phyloP scores from a whole-genome alignment of 2,888 invertebrate species.

The Linnaemya vulpina region DNA sequence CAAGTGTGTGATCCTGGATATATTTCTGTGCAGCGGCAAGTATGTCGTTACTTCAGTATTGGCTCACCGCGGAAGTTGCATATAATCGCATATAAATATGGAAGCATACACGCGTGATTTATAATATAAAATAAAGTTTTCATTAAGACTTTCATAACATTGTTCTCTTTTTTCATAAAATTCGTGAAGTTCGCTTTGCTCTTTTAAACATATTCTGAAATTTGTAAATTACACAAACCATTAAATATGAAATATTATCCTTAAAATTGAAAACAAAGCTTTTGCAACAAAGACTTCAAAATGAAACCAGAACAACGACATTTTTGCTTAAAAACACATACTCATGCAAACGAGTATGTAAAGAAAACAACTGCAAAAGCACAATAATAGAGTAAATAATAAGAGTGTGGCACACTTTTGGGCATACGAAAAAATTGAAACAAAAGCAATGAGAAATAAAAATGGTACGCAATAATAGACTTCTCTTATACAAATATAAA shows the following conservation, averaged over 20 bases:
- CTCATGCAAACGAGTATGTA: too few species aligned
- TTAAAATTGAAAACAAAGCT: slow-evolving; percentile 1
- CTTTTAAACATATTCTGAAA: slow-evolving; percentile 1
- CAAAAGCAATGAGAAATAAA: slow-evolving; percentile 4
- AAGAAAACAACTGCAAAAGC: slow-evolving; percentile 11
- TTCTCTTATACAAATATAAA: not conserved
- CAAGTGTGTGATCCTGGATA: too few species aligned
- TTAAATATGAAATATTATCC: slow-evolving; percentile 30
- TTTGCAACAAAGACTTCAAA: slow-evolving; percentile 23
- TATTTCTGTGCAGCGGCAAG: too few species aligned
- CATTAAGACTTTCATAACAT: not conserved
- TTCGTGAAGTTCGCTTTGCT: not conserved
- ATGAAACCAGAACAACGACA: slow-evolving; percentile 48
- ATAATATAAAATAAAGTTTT: too few species aligned
- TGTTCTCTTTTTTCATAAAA: not conserved
- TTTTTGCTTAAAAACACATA: slow-evolving; percentile 7
- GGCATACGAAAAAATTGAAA: slow-evolving; percentile 27
- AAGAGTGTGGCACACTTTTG: slow-evolving; percentile 59
- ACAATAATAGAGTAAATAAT: slow-evolving; percentile 34
- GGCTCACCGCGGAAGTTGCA: too few species aligned
- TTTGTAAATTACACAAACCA: slow-evolving; percentile 42
- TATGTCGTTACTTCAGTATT: too few species aligned
- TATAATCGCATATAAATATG: too few species aligned
- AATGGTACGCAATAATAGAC: slow-evolving; percentile 30
- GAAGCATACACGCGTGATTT: too few species aligned